A percentile compares a stretch with the other conserved stretches of the same genome.
Evolutionary conservation across 1,140 invertebrate species (phyloP).

Genomic region (Laupala kohalensis): DNA sequence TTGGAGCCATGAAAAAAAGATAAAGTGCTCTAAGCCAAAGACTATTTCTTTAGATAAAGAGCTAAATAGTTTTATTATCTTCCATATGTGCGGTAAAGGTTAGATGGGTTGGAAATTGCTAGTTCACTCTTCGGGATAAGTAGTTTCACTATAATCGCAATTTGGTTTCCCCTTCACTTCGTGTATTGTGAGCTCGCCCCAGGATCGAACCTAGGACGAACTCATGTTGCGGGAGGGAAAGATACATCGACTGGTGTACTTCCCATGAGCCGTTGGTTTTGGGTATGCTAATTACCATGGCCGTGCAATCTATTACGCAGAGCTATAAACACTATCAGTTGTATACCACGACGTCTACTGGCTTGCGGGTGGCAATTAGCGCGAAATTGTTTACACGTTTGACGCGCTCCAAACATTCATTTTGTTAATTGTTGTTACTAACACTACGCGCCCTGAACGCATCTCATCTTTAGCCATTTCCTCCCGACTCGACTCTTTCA

Average conservation of each 20-base stretch:
- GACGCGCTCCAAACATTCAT: neutral
- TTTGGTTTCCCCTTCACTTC: neutral
- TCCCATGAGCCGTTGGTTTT: neutral
- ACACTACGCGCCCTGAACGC: neutral
- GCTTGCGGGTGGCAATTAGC: neutral
- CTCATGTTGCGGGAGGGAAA: neutral
- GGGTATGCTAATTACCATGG: too few relatives aligned
- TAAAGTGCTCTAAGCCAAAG: too few relatives aligned
- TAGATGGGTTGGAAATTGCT: too few relatives aligned
- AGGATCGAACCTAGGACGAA: neutral
- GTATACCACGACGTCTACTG: neutral
- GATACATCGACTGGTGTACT: neutral
- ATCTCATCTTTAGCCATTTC: neutral
- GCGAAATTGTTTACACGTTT: neutral
- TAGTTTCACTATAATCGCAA: too few relatives aligned
- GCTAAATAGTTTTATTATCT: too few relatives aligned
- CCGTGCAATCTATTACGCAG: neutral
- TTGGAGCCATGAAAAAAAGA: too few relatives aligned
- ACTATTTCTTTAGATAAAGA: too few relatives aligned
- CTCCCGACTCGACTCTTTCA: neutral
- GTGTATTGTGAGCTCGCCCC: neutral
- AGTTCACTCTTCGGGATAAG: too few relatives aligned
- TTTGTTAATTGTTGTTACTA: neutral
- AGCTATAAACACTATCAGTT: neutral
- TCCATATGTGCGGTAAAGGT: too few relatives aligned